These are phyloP conservation scores for Notodonta ziczac DNA, from an alignment of 2,888 invertebrate genomes.

Conservation along the genomic window DNA sequence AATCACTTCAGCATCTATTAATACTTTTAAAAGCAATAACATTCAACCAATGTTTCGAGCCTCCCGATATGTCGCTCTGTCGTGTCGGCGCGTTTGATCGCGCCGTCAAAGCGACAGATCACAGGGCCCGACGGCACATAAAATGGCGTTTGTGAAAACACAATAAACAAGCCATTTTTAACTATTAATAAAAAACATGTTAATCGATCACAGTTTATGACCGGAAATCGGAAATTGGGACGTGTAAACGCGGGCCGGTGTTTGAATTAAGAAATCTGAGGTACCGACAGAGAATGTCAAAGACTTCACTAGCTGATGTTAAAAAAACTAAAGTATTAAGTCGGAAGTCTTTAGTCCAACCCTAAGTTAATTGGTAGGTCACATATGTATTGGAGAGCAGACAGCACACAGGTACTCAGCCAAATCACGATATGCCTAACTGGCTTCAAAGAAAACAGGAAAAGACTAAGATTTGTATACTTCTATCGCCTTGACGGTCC, in stretches of 20 bases:
- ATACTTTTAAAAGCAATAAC: conserved; percentile 40
- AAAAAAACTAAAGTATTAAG: too few species aligned
- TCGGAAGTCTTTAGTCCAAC: too few species aligned
- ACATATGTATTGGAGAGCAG: too few species aligned
- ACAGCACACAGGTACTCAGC: too few species aligned
- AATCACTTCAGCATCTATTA: conserved; percentile 27
- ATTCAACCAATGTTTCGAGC: conserved; percentile 51
- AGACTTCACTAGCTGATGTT: too few species aligned
- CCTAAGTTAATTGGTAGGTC: too few species aligned
- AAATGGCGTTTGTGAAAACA: conserved; percentile 50
- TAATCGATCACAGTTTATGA: conserved; percentile 48
- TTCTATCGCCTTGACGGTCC: too few species aligned
- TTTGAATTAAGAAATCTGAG: too few species aligned
- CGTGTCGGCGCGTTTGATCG: conserved; percentile 71
- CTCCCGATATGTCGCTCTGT: conserved; percentile 68
- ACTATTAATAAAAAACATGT: conserved; percentile 33
- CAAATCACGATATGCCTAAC: too few species aligned
- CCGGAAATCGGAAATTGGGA: conserved; percentile 48
- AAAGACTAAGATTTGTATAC: too few species aligned
- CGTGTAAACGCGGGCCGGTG: conserved; percentile 9
- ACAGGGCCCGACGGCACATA: conserved; percentile 49
- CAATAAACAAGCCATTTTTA: conserved; percentile 48
- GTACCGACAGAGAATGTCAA: too few species aligned
- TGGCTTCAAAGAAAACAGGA: too few species aligned
- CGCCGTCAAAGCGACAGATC: conserved; percentile 61